Conservation (phyloP, 2,797 vertebrate genomes). For the Danio choprae region DNA sequence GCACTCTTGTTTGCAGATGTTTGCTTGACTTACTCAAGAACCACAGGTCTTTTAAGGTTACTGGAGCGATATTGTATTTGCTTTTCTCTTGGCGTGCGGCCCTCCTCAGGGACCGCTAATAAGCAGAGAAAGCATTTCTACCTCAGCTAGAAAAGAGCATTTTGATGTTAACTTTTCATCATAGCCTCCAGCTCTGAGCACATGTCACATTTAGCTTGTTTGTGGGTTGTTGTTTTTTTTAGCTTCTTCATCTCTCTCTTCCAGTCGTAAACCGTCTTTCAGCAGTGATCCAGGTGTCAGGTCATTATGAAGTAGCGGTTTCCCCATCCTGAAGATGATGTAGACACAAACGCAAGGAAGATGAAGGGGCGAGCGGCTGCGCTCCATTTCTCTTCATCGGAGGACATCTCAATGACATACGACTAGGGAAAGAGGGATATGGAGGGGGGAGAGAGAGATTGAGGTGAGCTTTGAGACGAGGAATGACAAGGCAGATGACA, state of each 20-base stretch:
- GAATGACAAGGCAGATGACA: constrained; percentile 57
- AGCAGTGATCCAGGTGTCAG: constrained; percentile 26
- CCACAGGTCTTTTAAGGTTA: constrained; percentile 52
- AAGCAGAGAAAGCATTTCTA: constrained; percentile 49
- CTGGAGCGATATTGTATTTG: constrained; percentile 38
- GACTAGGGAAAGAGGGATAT: constrained; percentile 18
- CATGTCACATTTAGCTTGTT: constrained; percentile 26
- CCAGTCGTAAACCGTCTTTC: background rate
- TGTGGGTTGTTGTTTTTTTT: background rate
- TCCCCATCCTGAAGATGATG: constrained; percentile 16
- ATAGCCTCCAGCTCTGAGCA: background rate
- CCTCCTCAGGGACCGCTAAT: constrained; percentile 48
- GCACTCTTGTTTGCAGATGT: constrained; percentile 47
- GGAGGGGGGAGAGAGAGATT: constrained; percentile 37
- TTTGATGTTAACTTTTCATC: constrained; percentile 40
- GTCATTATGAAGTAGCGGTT: constrained; percentile 38
- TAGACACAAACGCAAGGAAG: constrained; percentile 24
- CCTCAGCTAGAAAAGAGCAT: constrained; percentile 24
- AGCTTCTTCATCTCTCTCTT: constrained; percentile 8
- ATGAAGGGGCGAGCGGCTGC: constrained; percentile 21
- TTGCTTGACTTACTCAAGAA: constrained; percentile 46
- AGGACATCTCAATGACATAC: constrained; percentile 55
- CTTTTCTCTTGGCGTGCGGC: constrained; percentile 14
- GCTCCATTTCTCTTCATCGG: constrained; percentile 37
- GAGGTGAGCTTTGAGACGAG: constrained; percentile 46